Evolutionary conservation across 2,888 invertebrate species (phyloP).

Genomic region (Dendrolimus houi): DNA sequence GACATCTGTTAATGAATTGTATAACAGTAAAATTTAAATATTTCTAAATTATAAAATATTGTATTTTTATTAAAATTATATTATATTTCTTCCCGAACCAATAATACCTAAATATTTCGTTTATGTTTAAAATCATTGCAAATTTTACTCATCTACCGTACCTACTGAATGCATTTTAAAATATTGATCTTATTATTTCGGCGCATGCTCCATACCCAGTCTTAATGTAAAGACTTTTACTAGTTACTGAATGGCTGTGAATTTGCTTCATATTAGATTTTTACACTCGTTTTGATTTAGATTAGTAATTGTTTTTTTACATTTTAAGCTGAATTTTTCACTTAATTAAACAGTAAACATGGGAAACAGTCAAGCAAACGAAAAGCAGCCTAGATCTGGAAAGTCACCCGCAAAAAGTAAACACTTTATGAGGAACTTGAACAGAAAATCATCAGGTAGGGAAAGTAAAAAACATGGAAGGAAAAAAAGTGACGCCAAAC

Average conservation of each 20-base stretch:
- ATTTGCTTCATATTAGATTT: constrained; percentile 22
- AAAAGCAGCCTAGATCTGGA: constrained; percentile 67
- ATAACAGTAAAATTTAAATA: no score
- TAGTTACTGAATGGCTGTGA: constrained; percentile 39
- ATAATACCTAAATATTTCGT: no score
- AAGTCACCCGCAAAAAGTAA: constrained; percentile 77
- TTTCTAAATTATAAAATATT: no score
- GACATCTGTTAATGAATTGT: no score
- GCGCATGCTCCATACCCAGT: constrained; percentile 29
- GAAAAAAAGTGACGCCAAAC: constrained; percentile 56
- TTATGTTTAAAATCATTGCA: no score
- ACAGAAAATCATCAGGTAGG: constrained; percentile 55
- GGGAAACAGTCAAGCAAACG: constrained; percentile 74
- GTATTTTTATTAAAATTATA: no score
- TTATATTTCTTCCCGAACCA: no score
- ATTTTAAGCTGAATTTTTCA: constrained; percentile 1
- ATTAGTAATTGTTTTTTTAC: constrained; percentile 1
- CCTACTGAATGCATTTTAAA: constrained; percentile 14
- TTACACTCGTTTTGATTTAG: constrained; percentile 11
- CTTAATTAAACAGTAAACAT: constrained; percentile 30
- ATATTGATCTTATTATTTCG: constrained; percentile 25
- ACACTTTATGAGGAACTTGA: constrained; percentile 70
- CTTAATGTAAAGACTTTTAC: constrained; percentile 10
- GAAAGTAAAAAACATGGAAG: constrained; percentile 61
- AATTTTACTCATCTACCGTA: no score